phyloP scores from a whole-genome alignment of 1,140 invertebrate species.

The Streblospio benedicti region DNA sequence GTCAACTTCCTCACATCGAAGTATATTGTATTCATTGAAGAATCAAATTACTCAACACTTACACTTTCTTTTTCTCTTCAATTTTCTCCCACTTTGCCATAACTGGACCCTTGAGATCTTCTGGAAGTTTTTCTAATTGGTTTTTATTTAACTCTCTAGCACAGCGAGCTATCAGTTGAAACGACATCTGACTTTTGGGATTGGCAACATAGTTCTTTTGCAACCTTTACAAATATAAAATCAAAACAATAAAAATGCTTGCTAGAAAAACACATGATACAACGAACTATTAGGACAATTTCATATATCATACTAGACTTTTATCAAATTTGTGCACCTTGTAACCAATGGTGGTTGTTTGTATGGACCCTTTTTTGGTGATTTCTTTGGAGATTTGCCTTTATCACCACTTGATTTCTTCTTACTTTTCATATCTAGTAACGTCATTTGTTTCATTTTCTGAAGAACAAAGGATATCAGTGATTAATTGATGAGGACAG shows the following conservation, averaged over 20 bases:
- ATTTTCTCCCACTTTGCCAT: slow-evolving; percentile 27
- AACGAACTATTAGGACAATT: too few relatives aligned
- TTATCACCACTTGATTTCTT: slow-evolving; percentile 24
- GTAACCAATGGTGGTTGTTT: slow-evolving; percentile 6
- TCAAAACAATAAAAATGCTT: background rate
- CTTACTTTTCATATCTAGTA: slow-evolving; percentile 38
- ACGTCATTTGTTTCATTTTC: slow-evolving; percentile 43
- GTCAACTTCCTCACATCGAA: too few relatives aligned
- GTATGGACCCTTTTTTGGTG: slow-evolving; percentile 8
- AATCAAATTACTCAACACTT: slow-evolving; percentile 22
- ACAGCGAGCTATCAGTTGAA: slow-evolving; percentile 29
- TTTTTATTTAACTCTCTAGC: slow-evolving; percentile 27
- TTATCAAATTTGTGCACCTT: background rate
- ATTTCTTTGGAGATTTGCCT: slow-evolving; percentile 10
- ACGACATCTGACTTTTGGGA: slow-evolving; percentile 28
- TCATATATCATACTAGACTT: too few relatives aligned
- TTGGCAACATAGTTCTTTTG: slow-evolving; percentile 25
- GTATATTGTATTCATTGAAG: too few relatives aligned
- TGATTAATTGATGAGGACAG: background rate
- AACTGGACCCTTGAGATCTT: slow-evolving; percentile 27
- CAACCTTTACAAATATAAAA: slow-evolving; percentile 24
- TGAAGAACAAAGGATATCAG: slow-evolving; percentile 11
- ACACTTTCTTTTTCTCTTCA: slow-evolving; percentile 38
- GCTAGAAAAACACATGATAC: slow-evolving; percentile 1
- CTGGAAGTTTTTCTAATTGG: slow-evolving; percentile 33